Base-by-base conservation (phyloP, 2,888 invertebrate species). In the Xiphydria camelus region DNA sequence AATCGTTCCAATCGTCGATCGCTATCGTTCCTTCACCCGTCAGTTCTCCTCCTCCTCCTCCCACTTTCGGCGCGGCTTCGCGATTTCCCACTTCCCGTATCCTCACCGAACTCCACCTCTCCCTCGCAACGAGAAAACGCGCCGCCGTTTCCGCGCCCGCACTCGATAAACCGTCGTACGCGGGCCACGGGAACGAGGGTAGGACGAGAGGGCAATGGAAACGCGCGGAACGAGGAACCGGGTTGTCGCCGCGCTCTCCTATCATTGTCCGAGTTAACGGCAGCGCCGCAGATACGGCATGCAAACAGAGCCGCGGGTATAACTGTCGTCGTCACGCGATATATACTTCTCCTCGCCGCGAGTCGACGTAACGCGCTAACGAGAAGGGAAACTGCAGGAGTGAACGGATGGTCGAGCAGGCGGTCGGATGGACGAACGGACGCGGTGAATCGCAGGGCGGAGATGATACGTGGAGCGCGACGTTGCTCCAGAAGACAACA, bases 301-400 rank as follows among this genome's bases (percentile, higher is more conserved):
- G 61, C 57, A 55, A 60, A 61, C 60, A 54, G 43, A 46, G 35
- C 40, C n/a, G n/a, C n/a, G 37, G 34, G 46, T 47, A 58, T 61
- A 60, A 63, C 61, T 60, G 61, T 57, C 57, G 41, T 34, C 53
- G 58, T 63, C 63, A 59, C 61, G 62, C 62, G 57, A 63, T 51
- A n/a, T n/a, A n/a, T n/a, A n/a, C n/a, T n/a, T n/a, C n/a, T n/a
- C n/a, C n/a, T n/a, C n/a, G n/a, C n/a, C 57, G 59, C 44, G 35
- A 33, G 43, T 43, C 38, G 47, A 32, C 22, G 32, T 36, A 33
- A 50, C 46, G 46, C 46, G 45, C 47, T 49, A 45, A 49, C 47
- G 44, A 48, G 45, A 46, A 12, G 12, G 31, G 18, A n/a, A 18
- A 14, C 12, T 34, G 46, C 33, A 2, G 23, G 20, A 14, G 32